Conservation (phyloP, 1,140 invertebrate genomes). For the Eurosta solidaginis region DNA sequence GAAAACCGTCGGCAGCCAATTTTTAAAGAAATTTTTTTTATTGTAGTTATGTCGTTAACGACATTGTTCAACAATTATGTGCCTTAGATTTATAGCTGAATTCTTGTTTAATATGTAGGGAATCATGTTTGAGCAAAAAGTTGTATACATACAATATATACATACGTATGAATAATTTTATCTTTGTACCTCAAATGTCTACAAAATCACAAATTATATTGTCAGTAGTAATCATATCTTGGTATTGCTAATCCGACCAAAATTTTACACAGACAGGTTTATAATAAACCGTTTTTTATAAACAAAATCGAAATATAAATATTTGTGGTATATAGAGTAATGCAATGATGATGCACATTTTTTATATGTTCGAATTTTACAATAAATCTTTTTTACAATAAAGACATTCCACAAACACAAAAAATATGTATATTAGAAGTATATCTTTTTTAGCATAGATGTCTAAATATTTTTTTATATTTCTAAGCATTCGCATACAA, state of each 20-base stretch:
- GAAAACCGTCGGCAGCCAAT: neutral
- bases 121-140: neutral
- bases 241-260: conserved; percentile 25
- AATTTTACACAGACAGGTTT: neutral
- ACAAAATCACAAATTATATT: neutral
- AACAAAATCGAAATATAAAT: neutral
- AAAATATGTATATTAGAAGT: neutral
- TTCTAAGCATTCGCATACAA: too few relatives aligned
- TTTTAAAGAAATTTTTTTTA: neutral
- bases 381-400: neutral
- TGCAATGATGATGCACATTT: neutral
- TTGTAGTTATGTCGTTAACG: neutral
- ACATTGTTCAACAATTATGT: conserved; percentile 23
- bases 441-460: too few relatives aligned
- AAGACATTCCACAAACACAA: neutral
- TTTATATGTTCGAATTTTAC: neutral
- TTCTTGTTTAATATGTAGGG: conserved; percentile 29
- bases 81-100: conserved; percentile 42
- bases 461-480: too few relatives aligned
- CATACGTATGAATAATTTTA: conserved; percentile 4
- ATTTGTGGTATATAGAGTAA: conserved; percentile 16
- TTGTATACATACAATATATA: conserved; percentile 9
- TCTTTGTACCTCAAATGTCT: conserved; percentile 10
- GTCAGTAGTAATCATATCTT: too few relatives aligned
- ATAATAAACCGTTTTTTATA: neutral